phyloP scores from a whole-genome alignment of 2,113 vertebrate species.

The Columbina picui region DNA sequence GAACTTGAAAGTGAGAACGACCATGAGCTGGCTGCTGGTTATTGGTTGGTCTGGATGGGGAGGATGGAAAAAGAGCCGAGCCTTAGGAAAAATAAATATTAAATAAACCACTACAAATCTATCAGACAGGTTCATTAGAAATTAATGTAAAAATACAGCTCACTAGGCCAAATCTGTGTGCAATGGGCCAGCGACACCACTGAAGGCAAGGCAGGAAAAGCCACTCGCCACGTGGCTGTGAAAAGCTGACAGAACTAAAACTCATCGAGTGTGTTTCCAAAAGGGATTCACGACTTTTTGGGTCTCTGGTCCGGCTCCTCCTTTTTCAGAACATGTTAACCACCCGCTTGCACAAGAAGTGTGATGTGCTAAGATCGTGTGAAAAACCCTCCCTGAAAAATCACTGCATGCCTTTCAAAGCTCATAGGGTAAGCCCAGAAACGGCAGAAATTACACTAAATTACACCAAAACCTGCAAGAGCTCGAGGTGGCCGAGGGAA shows the following conservation, averaged over 20 bases:
- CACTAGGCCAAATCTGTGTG: accelerated
- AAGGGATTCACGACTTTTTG: not conserved
- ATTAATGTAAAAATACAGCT: not conserved
- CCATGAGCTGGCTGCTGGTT: not conserved
- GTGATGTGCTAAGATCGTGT: not conserved
- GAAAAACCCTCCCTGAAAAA: not conserved
- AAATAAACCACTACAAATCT: not conserved
- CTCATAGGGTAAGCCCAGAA: not conserved
- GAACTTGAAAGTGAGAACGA: not conserved
- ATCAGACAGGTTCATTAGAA: not conserved
- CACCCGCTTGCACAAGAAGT: not conserved
- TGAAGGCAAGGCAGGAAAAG: not conserved
- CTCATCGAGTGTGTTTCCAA: accelerated
- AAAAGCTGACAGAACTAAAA: not conserved
- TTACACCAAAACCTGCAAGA: not conserved
- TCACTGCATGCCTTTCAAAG: not conserved
- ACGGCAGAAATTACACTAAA: not conserved
- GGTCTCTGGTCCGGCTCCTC: not conserved
- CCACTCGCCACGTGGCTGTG: not conserved
- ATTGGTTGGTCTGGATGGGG: not conserved
- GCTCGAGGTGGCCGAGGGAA: accelerated
- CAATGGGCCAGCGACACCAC: not conserved
- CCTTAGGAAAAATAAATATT: not conserved
- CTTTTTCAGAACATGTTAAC: not conserved
- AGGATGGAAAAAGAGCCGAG: not conserved